These are phyloP conservation scores for Allobates femoralis DNA, from an alignment of 2,797 vertebrate genomes.

Conservation along the genomic window DNA sequence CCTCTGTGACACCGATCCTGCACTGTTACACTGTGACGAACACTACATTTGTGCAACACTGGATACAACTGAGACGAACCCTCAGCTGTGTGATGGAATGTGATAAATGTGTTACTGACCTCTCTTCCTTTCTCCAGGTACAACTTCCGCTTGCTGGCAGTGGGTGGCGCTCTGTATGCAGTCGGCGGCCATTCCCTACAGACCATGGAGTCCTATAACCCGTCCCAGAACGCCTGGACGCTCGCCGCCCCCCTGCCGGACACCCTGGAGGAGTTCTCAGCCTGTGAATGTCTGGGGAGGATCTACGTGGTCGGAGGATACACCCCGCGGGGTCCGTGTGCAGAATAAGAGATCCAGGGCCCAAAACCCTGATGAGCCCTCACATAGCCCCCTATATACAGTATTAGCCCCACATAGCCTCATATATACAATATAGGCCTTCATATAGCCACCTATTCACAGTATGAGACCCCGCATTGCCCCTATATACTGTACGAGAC, in stretches of 20 bases:
- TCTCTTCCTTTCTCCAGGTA: constrained; percentile 94
- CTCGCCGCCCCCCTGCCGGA: constrained; percentile 90
- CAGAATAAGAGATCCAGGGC: too few relatives aligned
- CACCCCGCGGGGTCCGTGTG: constrained; percentile 80
- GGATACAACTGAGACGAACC: too few relatives aligned
- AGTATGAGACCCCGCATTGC: too few relatives aligned
- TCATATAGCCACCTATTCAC: too few relatives aligned
- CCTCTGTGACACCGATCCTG: too few relatives aligned
- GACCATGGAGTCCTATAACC: constrained; percentile 92
- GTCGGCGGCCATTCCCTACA: constrained; percentile 91
- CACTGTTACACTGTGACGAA: too few relatives aligned
- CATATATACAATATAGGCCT: too few relatives aligned
- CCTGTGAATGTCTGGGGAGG: constrained; percentile 91
- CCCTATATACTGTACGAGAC: too few relatives aligned
- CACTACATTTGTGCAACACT: too few relatives aligned
- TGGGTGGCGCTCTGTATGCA: constrained; percentile 89
- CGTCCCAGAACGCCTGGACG: constrained; percentile 93
- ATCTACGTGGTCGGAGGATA: constrained; percentile 97
- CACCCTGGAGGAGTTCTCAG: constrained; percentile 92
- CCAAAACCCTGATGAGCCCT: background rate
- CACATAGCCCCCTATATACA: too few relatives aligned
- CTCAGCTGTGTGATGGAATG: too few relatives aligned
- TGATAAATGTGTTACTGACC: constrained; percentile 85
- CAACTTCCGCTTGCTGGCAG: constrained; percentile 94
- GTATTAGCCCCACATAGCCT: too few relatives aligned